A percentile compares a stretch with the other conserved stretches of the same genome.
Conservation (phyloP, 1,140 invertebrate genomes). For the Sminthurides bifidus region DNA sequence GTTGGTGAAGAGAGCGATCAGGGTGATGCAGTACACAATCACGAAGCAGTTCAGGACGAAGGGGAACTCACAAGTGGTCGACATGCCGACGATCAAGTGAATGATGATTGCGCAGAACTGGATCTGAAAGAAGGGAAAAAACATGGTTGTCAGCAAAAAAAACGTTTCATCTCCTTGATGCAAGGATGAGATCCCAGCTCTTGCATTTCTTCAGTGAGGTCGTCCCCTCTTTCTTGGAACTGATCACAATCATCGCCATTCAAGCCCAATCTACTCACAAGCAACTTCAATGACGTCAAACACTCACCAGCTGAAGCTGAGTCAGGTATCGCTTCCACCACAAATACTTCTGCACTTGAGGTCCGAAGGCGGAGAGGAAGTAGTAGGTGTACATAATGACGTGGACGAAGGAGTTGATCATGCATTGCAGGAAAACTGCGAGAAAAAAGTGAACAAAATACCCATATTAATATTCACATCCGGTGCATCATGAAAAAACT, state of each 20-base stretch:
- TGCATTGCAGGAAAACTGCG: constrained; percentile 36
- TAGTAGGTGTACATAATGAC: constrained; percentile 48
- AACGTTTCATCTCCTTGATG: neutral
- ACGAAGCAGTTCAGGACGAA: constrained; percentile 34
- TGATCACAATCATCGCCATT: neutral
- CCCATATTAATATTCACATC: neutral
- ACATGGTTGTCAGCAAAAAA: neutral
- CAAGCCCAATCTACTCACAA: neutral
- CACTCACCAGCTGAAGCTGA: constrained; percentile 42
- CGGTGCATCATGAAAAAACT: constrained; percentile 1
- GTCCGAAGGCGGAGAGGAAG: constrained; percentile 44
- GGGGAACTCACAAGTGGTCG: constrained; percentile 38
- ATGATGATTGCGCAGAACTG: constrained; percentile 33
- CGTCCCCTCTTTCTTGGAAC: too few species aligned
- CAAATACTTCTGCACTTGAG: constrained; percentile 42
- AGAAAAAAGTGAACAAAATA: constrained; percentile 2
- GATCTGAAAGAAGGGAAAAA: constrained; percentile 24
- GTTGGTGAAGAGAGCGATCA: constrained; percentile 40
- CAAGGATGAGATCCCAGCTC: too few species aligned
- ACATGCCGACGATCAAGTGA: constrained; percentile 32
- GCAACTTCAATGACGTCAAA: neutral
- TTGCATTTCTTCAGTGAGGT: too few species aligned
- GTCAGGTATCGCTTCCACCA: constrained; percentile 52
- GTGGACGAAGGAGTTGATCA: constrained; percentile 45
- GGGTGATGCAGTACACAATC: constrained; percentile 37